Evolutionary conservation across 2,113 vertebrate species (phyloP).

Genomic region (Notechis scutatus): DNA sequence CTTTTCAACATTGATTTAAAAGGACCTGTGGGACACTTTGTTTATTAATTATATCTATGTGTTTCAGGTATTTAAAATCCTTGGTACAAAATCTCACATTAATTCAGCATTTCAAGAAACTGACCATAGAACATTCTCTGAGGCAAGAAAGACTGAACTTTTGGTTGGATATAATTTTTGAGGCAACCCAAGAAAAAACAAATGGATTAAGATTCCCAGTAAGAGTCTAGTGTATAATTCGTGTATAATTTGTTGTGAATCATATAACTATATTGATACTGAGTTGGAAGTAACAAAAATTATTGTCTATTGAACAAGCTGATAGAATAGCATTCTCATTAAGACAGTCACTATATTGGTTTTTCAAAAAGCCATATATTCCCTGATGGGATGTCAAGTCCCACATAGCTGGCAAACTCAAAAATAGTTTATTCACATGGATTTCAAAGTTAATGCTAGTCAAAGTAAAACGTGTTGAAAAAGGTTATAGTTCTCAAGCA

Average conservation of each 20-base stretch:
- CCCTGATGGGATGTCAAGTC: neutral
- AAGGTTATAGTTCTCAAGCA: neutral
- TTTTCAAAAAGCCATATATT: neutral
- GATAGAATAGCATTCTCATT: neutral
- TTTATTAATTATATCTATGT: conserved; percentile 39
- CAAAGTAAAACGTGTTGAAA: neutral
- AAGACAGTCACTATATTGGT: neutral
- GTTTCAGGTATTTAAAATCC: conserved; percentile 87
- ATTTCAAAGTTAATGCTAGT: neutral
- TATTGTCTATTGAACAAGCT: neutral
- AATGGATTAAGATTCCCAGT: conserved; percentile 91
- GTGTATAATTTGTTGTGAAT: conserved; percentile 3
- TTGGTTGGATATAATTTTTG: conserved; percentile 97
- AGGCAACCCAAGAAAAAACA: conserved; percentile 83
- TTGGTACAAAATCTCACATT: conserved; percentile 92
- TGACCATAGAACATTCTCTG: conserved; percentile 79
- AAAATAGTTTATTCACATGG: neutral
- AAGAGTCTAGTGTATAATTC: conserved; percentile 51
- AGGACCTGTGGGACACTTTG: conserved; percentile 6
- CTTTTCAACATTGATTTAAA: conserved; percentile 6
- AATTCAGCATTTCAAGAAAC: conserved; percentile 90
- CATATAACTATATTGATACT: neutral
- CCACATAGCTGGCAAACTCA: neutral
- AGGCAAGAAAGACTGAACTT: conserved; percentile 87
- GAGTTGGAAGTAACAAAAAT: conserved; percentile 23